phyloP scores from a whole-genome alignment of 2,113 vertebrate species.

The Cynocephalus volans region DNA sequence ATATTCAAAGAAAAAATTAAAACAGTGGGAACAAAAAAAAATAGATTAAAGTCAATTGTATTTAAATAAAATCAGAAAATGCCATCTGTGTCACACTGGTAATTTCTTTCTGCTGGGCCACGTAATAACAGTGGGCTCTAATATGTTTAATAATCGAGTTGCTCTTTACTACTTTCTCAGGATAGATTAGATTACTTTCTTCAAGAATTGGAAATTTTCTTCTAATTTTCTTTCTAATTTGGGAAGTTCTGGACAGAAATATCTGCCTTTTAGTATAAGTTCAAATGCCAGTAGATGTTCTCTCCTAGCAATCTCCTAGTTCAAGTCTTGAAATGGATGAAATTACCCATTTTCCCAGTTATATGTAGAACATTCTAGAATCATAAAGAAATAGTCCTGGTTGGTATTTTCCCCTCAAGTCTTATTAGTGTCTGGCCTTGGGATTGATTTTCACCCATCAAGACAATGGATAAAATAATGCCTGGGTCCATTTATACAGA shows the following conservation, averaged over 20 bases:
- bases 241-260: background rate
- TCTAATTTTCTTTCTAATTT: background rate
- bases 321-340: background rate
- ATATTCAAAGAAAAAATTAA: background rate
- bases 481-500: background rate
- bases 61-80: constrained; percentile 40
- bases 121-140: background rate
- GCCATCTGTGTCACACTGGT: background rate
- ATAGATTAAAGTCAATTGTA: background rate
- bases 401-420: background rate
- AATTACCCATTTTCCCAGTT: background rate
- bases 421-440: background rate
- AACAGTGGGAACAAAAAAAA: background rate
- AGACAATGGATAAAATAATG: constrained; percentile 15
- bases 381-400: background rate
- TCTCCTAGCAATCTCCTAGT: background rate
- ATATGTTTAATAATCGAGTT: constrained; percentile 12
- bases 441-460: background rate
- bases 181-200: background rate
- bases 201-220: background rate
- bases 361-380: background rate
- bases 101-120: constrained; percentile 19
- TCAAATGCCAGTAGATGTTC: background rate
- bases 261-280: background rate
- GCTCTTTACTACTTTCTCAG: constrained; percentile 17